These are phyloP conservation scores for Tiaroga cobitis DNA, from an alignment of 2,797 vertebrate species.

Conservation along the genomic window DNA sequence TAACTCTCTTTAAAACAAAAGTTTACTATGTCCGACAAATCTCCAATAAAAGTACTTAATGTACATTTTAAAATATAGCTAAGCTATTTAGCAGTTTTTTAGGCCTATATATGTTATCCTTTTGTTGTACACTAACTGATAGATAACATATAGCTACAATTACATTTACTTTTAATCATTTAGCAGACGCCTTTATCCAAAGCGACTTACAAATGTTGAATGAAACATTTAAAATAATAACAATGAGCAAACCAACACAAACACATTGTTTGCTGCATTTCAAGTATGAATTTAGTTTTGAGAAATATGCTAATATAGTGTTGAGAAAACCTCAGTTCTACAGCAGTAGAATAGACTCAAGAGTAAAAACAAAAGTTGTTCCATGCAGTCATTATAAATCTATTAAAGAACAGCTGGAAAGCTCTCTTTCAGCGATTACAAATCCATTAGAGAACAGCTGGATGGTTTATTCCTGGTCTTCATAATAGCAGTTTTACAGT, in stretches of 20 bases:
- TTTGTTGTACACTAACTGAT: not conserved
- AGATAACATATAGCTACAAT: no score
- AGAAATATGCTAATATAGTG: not conserved
- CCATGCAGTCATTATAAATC: slow-evolving; percentile 34
- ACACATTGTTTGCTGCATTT: not conserved
- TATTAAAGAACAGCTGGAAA: slow-evolving; percentile 42
- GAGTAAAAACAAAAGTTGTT: slow-evolving; percentile 19
- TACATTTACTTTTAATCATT: no score
- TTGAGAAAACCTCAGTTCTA: not conserved
- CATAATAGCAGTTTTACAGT: slow-evolving; percentile 32
- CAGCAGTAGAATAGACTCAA: not conserved
- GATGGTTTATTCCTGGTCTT: slow-evolving; percentile 44
- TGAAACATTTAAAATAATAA: not conserved
- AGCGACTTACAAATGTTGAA: no score
- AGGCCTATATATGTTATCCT: not conserved
- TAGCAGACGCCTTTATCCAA: no score
- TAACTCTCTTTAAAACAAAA: no score
- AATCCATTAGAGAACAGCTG: slow-evolving; percentile 48
- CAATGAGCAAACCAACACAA: not conserved
- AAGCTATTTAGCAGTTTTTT: not conserved
- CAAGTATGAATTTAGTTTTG: not conserved
- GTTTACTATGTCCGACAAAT: not conserved
- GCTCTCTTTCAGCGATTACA: slow-evolving; percentile 40
- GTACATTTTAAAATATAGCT: not conserved
- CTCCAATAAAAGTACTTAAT: not conserved